Evolutionary conservation across 1,140 invertebrate species (phyloP).

Genomic region (Lasioglossum albipes): DNA sequence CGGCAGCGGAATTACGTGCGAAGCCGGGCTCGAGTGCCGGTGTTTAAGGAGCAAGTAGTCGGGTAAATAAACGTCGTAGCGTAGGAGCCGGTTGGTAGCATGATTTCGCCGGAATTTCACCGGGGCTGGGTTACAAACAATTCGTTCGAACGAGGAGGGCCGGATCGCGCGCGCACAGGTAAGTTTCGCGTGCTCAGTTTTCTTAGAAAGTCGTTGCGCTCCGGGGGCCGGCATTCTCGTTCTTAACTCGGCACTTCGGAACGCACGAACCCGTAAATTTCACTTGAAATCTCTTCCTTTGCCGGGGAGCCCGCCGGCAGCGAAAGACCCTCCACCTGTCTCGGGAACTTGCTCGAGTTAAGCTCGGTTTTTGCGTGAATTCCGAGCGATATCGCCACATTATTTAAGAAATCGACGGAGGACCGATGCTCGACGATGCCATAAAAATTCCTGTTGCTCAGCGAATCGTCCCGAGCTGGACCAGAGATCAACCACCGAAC

Average conservation of each 20-base stretch:
- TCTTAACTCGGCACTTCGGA: slow-evolving; percentile 51
- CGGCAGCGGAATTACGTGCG: not conserved
- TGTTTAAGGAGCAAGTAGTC: not conserved
- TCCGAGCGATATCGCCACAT: slow-evolving; percentile 1
- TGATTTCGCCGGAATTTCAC: not conserved
- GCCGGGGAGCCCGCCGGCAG: slow-evolving; percentile 5
- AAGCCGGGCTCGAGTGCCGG: not conserved
- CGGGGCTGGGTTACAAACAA: not conserved
- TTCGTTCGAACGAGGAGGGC: not conserved
- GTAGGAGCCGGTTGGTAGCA: not conserved
- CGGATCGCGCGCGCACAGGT: no score
- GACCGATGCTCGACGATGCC: no score
- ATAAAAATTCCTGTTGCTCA: not conserved
- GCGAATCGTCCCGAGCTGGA: no score
- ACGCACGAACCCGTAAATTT: slow-evolving; percentile 65
- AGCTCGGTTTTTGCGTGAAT: slow-evolving; percentile 26
- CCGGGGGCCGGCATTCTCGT: slow-evolving; percentile 52
- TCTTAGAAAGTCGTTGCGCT: slow-evolving; percentile 61
- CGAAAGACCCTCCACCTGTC: slow-evolving; percentile 42
- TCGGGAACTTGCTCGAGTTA: slow-evolving; percentile 34
- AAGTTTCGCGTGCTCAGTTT: slow-evolving; percentile 18
- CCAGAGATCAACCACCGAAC: no score
- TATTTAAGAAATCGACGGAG: slow-evolving; percentile 19
- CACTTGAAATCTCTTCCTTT: slow-evolving; percentile 50
- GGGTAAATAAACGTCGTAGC: not conserved